Base-by-base conservation (phyloP, 1,140 invertebrate species). In the Pararge aegeria region DNA sequence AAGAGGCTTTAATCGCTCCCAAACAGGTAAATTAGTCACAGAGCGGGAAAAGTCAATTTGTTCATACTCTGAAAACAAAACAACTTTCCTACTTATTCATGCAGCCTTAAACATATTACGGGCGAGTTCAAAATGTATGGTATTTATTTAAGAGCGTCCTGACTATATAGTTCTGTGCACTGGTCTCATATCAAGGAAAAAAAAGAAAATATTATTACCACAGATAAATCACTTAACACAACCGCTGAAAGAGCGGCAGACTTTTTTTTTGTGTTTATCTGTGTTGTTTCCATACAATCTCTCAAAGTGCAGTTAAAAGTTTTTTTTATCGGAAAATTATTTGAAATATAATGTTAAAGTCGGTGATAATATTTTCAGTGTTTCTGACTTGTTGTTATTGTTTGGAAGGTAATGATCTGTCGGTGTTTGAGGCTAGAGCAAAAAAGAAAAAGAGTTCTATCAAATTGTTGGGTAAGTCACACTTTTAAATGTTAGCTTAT, bases 1-100 rank as follows among this genome's bases (percentile, higher is more conserved):
- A 82, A 83, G 66, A 62, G 65, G 37, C 51, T 71, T 67, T 78
- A 75, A 80, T 77, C 70, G 77, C 70, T 78, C 71, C 70, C 66
- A 69, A 76, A 80, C 73, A 75, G 66, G 56, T 59, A 54, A 68
- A 86, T 87, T 86, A 76, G 81, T 86, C 70, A 79, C 78, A 76
- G 70, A 60, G 53, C 65, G 72, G 67, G 80, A 76, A 83, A 84
- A 78, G 66, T 70, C 71, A 66, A 75, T 83, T 83, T 80, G 74
- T 74, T 82, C 72, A 68, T 76, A 59, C 56, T 37, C 68, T 70
- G 75, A 78, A 85, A 85, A 85, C 80, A 84, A 84, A 73, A 71
- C 49, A 62, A 73, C 80, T 87, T 84, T 84, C 80, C 75, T 34
- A 76, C 64, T 16, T 46, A 57, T 65, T 51, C 65, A 52, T 55